A percentile compares a stretch with the other conserved stretches of the same genome.
Conservation (phyloP, 2,888 invertebrate species). For the Metacarcinus magister region DNA sequence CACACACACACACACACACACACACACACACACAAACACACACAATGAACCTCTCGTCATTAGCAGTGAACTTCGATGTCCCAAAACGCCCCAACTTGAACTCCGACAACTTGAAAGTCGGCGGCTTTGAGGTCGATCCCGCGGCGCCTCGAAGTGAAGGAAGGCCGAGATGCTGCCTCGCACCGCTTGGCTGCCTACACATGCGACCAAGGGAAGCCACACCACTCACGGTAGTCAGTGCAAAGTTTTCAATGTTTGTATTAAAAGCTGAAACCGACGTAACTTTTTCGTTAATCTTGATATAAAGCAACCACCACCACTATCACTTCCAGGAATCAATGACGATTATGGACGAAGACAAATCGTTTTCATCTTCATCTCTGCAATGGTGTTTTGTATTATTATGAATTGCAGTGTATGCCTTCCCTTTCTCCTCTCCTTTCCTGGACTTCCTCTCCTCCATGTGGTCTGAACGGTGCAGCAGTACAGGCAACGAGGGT, state of each 20-base stretch:
- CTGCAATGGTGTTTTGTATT: too few species aligned
- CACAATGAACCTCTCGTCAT: neutral
- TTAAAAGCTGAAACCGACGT: neutral
- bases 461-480: too few species aligned
- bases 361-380: too few species aligned
- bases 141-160: neutral
- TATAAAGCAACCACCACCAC: too few species aligned
- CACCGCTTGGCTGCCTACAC: neutral
- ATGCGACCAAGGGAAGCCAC: neutral
- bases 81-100: neutral
- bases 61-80: neutral
- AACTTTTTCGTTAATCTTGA: neutral
- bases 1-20: conserved; percentile 26
- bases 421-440: too few species aligned
- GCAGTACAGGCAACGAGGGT: too few species aligned
- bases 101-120: neutral
- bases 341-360: too few species aligned
- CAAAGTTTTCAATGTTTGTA: neutral
- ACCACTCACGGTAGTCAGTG: neutral
- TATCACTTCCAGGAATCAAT: too few species aligned
- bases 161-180: neutral
- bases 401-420: too few species aligned
- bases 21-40: too few species aligned
- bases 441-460: too few species aligned
- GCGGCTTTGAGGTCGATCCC: neutral